A percentile compares a stretch with the other conserved stretches of the same genome.
phyloP scores from a whole-genome alignment of 2,888 invertebrate species.

The Drosophila robusta region DNA sequence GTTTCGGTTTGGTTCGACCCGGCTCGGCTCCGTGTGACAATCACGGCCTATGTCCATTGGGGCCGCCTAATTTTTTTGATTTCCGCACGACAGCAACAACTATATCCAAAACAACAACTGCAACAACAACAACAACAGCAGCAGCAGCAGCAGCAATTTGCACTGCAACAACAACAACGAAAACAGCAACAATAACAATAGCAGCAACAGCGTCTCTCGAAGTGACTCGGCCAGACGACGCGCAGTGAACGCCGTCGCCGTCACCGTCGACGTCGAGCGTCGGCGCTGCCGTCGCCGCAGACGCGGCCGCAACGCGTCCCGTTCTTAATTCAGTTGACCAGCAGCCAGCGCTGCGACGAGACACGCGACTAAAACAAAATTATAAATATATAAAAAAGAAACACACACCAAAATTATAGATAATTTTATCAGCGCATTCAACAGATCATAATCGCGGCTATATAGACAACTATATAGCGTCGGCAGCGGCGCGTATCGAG shows the following conservation, averaged over 20 bases:
- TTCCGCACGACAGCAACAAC: constrained; percentile 58
- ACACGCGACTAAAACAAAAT: constrained; percentile 69
- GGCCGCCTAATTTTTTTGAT: constrained; percentile 69
- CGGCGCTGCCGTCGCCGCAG: constrained; percentile 34
- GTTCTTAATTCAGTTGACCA: constrained; percentile 83
- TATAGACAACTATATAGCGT: constrained; percentile 18
- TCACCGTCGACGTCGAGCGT: constrained; percentile 8
- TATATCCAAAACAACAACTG: constrained; percentile 11
- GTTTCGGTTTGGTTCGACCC: constrained; percentile 13
- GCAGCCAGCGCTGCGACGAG: constrained; percentile 76
- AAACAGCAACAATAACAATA: constrained; percentile 25
- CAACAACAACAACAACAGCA: constrained; percentile 26
- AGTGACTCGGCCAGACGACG: constrained; percentile 61
- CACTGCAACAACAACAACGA: constrained; percentile 20
- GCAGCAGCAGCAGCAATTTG: constrained; percentile 20
- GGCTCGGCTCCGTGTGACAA: constrained; percentile 51
- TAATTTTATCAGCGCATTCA: constrained; percentile 30
- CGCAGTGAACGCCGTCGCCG: constrained; percentile 12
- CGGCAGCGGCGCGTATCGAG: constrained; percentile 18
- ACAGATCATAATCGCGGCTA: constrained; percentile 17
- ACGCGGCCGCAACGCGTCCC: constrained; percentile 62
- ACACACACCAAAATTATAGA: constrained; percentile 20
- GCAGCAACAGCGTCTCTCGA: constrained; percentile 37
- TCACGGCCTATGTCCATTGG: constrained; percentile 61
- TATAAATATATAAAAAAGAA: constrained; percentile 10